These are phyloP conservation scores for Pygoscelis antarcticus DNA, from an alignment of 2,113 vertebrate genomes.

Conservation along the genomic window DNA sequence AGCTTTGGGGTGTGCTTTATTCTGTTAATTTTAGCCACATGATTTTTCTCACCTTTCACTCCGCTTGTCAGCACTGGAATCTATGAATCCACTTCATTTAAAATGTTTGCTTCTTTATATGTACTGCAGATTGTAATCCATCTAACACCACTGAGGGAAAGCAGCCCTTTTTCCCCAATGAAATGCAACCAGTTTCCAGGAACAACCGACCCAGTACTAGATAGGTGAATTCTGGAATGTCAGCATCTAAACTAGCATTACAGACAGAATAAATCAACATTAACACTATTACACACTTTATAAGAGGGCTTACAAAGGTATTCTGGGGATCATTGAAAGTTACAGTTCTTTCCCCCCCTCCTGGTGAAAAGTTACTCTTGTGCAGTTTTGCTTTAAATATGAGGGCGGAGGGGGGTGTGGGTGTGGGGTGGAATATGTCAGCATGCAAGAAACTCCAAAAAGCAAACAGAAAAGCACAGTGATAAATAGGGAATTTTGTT, in stretches of 20 bases:
- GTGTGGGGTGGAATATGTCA: background rate
- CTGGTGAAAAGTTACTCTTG: background rate
- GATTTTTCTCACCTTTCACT: slow-evolving; percentile 9
- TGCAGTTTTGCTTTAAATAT: background rate
- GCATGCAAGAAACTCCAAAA: background rate
- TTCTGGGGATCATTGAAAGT: background rate
- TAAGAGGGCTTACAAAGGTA: background rate
- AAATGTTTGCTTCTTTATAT: background rate
- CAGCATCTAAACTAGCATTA: background rate
- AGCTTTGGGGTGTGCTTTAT: background rate
- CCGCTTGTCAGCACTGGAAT: slow-evolving; percentile 9
- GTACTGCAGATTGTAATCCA: background rate
- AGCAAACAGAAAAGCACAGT: background rate
- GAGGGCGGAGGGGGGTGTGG: too few relatives aligned
- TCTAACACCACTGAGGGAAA: background rate
- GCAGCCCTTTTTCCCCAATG: background rate
- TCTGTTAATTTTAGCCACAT: slow-evolving; percentile 1
- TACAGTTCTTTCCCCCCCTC: background rate
- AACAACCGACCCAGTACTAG: background rate
- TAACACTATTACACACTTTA: background rate
- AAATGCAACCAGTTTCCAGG: background rate
- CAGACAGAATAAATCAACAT: background rate
- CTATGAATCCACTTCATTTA: background rate
- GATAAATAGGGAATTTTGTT: background rate
- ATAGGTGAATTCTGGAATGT: background rate